Conservation (phyloP, 1,140 invertebrate genomes). For the Aphis gossypii region DNA sequence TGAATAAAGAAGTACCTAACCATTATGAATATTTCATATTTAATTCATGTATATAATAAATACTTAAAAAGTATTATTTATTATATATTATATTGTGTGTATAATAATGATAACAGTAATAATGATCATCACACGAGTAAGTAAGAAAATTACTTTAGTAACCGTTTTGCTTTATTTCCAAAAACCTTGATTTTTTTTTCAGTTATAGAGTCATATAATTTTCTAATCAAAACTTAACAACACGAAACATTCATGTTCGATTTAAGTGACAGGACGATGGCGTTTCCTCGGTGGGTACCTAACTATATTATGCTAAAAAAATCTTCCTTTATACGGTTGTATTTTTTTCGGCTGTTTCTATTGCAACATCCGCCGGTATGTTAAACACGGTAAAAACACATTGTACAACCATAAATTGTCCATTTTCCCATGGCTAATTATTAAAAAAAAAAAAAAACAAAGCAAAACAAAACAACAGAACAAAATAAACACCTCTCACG, state of each 20-base stretch:
- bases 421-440: slow-evolving; percentile 7
- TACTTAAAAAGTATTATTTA: neutral
- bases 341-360: neutral
- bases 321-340: neutral
- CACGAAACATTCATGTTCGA: neutral
- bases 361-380: neutral
- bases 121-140: neutral
- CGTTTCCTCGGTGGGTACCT: neutral
- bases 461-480: neutral
- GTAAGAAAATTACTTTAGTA: neutral
- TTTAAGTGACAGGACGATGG: neutral
- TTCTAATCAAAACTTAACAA: slow-evolving; percentile 11
- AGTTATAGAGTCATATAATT: neutral
- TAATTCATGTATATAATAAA: neutral
- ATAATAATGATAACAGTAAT: neutral
- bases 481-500: neutral
- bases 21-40: neutral
- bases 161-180: neutral
- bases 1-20: neutral
- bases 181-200: neutral
- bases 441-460: neutral
- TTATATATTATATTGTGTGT: neutral
- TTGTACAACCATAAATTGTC: neutral
- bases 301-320: neutral
- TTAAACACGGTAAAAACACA: neutral